phyloP scores from a whole-genome alignment of 2,797 vertebrate species.

The Australoheros facetus region DNA sequence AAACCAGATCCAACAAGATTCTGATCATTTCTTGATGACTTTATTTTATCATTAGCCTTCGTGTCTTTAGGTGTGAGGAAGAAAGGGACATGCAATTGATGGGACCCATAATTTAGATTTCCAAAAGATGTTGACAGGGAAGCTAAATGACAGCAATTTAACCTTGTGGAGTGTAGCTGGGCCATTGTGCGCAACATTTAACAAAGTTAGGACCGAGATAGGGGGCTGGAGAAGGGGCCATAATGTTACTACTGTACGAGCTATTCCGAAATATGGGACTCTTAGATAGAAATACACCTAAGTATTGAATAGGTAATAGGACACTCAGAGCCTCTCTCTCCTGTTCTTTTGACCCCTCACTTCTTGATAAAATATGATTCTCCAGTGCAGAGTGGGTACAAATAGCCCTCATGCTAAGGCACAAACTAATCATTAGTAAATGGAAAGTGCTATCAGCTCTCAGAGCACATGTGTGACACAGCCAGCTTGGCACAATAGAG shows the following conservation, averaged over 20 bases:
- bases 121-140: background rate
- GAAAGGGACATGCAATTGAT: background rate
- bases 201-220: background rate
- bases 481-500: constrained; percentile 37
- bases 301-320: constrained; percentile 40
- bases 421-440: constrained; percentile 60
- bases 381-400: constrained; percentile 44
- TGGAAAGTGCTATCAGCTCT: constrained; percentile 58
- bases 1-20: background rate
- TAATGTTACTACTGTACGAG: constrained; percentile 13
- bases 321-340: constrained; percentile 35
- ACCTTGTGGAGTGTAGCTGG: background rate
- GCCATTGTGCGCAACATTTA: background rate
- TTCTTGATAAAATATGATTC: constrained; percentile 48
- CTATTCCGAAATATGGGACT: constrained; percentile 16
- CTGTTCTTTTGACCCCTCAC: constrained; percentile 41
- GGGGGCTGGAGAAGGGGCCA: background rate
- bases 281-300: constrained; percentile 36
- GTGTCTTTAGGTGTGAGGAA: background rate
- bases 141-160: background rate
- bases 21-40: background rate
- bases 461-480: constrained; percentile 35
- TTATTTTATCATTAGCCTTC: background rate
- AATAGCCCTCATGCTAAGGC: constrained; percentile 40
- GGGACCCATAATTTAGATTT: background rate